Percentiles rank a stretch among this genome's conserved stretches.
These are phyloP conservation scores for Keiferia lycopersicella DNA, from an alignment of 2,888 invertebrate species.

Conservation along the genomic window DNA sequence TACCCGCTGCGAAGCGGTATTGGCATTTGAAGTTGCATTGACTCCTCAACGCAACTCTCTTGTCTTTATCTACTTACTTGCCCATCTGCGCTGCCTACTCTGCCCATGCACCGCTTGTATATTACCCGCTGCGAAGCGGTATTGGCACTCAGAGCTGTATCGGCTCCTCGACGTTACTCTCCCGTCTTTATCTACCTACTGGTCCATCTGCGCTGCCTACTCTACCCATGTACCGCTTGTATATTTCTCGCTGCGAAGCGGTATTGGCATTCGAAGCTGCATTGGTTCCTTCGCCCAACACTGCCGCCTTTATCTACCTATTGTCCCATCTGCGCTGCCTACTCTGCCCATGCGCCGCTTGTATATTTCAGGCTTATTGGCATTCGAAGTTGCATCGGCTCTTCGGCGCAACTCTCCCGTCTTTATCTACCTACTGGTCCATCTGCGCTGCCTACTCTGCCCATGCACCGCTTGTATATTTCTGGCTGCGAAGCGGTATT, in stretches of 20 bases:
- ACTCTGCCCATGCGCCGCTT: constrained; percentile 50
- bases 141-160: too few relatives aligned
- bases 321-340: constrained; percentile 13
- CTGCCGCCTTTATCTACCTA: constrained; percentile 10
- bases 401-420: not conserved
- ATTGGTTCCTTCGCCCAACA: not conserved
- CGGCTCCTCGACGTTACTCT: too few relatives aligned
- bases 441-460: constrained; percentile 38
- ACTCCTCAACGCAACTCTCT: not conserved
- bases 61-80: not conserved
- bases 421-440: constrained; percentile 11
- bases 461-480: constrained; percentile 57
- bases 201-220: too few relatives aligned
- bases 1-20: constrained; percentile 63
- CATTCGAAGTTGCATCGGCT: constrained; percentile 40
- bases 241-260: too few relatives aligned
- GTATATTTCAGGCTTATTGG: constrained; percentile 70
- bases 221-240: too few relatives aligned
- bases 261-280: constrained; percentile 5
- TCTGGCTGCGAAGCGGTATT: constrained; percentile 63
- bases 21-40: constrained; percentile 48
- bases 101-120: constrained; percentile 34
- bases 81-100: constrained; percentile 10
- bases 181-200: too few relatives aligned
- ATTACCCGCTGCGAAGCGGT: constrained; percentile 31